Evolutionary conservation across 2,888 invertebrate genomes (phyloP).

Genomic region (Imbricaverruca yamaguchii): DNA sequence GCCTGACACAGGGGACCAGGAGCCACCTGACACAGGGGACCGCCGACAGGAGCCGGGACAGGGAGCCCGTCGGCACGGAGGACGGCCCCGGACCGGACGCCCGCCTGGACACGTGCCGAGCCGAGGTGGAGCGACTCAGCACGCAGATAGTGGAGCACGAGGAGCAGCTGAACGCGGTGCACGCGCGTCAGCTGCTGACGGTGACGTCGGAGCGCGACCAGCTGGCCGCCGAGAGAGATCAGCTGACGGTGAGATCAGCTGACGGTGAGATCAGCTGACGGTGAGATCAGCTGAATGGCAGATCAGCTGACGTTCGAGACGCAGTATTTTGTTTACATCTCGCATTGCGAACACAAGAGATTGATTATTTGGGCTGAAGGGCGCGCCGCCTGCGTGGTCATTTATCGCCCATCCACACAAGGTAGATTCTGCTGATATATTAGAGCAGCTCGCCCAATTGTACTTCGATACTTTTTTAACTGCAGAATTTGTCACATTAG

Average conservation of each 20-base stretch:
- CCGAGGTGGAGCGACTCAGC: background rate
- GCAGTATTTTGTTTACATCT: no score
- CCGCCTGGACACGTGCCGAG: background rate
- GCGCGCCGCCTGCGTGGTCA: no score
- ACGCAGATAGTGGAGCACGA: background rate
- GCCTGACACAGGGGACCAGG: no score
- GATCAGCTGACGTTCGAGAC: no score
- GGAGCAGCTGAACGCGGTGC: background rate
- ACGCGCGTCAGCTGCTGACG: background rate
- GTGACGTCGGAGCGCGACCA: background rate
- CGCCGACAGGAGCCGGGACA: background rate
- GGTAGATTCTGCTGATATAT: no score
- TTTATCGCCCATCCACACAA: no score
- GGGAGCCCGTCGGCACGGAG: background rate
- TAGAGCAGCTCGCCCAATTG: no score
- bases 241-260: background rate
- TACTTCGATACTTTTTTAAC: no score
- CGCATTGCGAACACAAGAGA: no score
- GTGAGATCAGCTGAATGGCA: background rate
- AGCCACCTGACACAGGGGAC: no score
- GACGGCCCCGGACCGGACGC: background rate
- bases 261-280: background rate
- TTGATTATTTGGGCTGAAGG: no score
- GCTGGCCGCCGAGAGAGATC: background rate
- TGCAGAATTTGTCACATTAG: no score